These are phyloP conservation scores for Aphyosemion australe DNA, from an alignment of 2,113 vertebrate genomes.

Conservation along the genomic window DNA sequence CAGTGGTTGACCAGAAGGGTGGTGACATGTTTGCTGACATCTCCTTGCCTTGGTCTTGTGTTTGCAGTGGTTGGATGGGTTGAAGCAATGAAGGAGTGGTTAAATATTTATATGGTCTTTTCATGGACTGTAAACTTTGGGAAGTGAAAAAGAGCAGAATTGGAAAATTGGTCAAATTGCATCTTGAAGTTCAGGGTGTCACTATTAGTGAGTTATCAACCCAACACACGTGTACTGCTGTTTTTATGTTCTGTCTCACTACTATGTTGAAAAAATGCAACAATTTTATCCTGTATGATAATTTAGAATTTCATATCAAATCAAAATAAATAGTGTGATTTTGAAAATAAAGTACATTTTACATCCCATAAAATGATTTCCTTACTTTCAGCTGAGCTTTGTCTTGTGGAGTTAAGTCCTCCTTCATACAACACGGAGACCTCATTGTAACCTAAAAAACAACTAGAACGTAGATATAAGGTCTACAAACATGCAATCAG, in stretches of 20 bases:
- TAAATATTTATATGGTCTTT: slow-evolving; percentile 17
- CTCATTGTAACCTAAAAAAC: too few species aligned
- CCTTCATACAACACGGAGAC: too few species aligned
- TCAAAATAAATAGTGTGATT: too few species aligned
- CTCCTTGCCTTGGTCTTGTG: neutral
- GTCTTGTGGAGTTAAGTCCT: too few species aligned
- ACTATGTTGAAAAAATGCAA: too few species aligned
- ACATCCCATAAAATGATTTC: neutral
- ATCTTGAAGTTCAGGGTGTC: neutral
- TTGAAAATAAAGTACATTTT: neutral
- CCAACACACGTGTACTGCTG: too few species aligned
- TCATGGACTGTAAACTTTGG: neutral
- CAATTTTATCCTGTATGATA: neutral
- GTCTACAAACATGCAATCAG: neutral
- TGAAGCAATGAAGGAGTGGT: slow-evolving; percentile 9
- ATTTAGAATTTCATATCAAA: neutral
- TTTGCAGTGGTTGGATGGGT: slow-evolving; percentile 1
- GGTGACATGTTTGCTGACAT: slow-evolving; percentile 29
- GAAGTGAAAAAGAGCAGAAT: slow-evolving; percentile 1
- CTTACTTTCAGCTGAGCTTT: neutral
- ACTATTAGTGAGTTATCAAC: neutral
- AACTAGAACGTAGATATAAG: too few species aligned
- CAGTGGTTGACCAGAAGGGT: slow-evolving; percentile 11
- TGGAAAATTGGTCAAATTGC: neutral
- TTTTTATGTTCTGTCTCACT: neutral